Conservation (phyloP, 2,888 invertebrate species). For the Drosophila parthenogenetica region DNA sequence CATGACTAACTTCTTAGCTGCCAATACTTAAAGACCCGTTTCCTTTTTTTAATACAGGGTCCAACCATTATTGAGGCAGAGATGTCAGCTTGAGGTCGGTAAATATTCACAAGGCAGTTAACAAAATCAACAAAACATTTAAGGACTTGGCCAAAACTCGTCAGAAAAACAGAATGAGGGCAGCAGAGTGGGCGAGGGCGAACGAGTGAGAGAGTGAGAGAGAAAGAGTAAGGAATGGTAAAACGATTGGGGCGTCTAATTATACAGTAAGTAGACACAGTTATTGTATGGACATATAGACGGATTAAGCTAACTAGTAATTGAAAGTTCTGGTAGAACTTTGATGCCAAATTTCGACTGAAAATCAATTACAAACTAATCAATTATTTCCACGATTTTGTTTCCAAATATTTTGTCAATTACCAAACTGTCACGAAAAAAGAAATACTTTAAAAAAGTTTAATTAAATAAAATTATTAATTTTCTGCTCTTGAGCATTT, state of each 20-base stretch:
- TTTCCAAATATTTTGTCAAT: too few species aligned
- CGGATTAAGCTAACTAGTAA: neutral
- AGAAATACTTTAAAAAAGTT: too few species aligned
- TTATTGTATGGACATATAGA: neutral
- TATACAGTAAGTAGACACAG: neutral
- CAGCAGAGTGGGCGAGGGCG: neutral
- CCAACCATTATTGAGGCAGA: neutral
- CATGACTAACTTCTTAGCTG: too few species aligned
- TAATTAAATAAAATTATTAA: too few species aligned
- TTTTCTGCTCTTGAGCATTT: too few species aligned
- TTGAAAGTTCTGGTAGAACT: neutral
- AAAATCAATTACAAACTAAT: too few species aligned
- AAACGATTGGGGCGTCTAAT: neutral
- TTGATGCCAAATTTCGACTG: too few species aligned
- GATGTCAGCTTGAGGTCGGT: neutral
- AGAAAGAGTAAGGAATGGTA: neutral
- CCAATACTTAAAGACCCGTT: too few species aligned
- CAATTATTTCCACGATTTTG: too few species aligned
- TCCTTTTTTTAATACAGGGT: neutral
- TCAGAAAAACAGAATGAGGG: neutral
- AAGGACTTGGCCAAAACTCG: neutral
- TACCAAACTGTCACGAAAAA: too few species aligned
- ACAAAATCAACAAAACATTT: constrained; percentile 17
- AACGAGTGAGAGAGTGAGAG: neutral
- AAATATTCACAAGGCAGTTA: constrained; percentile 17